These are phyloP conservation scores for Poecilus cupreus DNA, from an alignment of 2,888 invertebrate species.

Conservation along the genomic window DNA sequence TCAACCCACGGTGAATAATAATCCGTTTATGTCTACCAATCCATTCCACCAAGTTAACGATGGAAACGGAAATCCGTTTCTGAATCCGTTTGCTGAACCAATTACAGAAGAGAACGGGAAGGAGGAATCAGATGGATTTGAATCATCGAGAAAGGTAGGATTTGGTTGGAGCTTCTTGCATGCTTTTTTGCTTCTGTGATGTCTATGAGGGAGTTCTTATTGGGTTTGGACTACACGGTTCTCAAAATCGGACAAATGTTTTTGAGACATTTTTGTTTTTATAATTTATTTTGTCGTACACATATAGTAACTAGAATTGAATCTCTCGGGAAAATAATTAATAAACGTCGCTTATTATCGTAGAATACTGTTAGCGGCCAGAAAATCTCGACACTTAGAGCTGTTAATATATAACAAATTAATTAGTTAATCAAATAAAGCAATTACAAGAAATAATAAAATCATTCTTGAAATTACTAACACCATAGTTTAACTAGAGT, in stretches of 20 bases:
- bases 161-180: constrained; percentile 64
- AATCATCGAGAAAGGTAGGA: not conserved
- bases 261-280: too few species aligned
- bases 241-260: too few species aligned
- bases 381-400: too few species aligned
- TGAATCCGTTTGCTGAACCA: constrained; percentile 70
- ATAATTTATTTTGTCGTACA: not conserved
- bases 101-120: constrained; percentile 61
- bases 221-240: not conserved
- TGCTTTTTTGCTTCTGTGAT: constrained; percentile 13
- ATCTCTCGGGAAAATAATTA: not conserved
- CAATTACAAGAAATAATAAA: too few species aligned
- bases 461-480: too few species aligned
- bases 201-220: not conserved
- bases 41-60: constrained; percentile 60
- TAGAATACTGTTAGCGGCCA: too few species aligned
- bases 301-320: not conserved
- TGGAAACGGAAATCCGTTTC: constrained; percentile 64
- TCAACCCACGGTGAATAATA: constrained; percentile 16
- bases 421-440: too few species aligned
- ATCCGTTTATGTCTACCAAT: constrained; percentile 62
- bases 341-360: not conserved
- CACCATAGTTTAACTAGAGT: too few species aligned
- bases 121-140: constrained; percentile 31
- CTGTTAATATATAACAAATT: too few species aligned